A percentile compares a stretch with the other conserved stretches of the same genome.
These are phyloP conservation scores for Ectobius pallidus DNA, from an alignment of 2,888 invertebrate species.

Conservation along the genomic window DNA sequence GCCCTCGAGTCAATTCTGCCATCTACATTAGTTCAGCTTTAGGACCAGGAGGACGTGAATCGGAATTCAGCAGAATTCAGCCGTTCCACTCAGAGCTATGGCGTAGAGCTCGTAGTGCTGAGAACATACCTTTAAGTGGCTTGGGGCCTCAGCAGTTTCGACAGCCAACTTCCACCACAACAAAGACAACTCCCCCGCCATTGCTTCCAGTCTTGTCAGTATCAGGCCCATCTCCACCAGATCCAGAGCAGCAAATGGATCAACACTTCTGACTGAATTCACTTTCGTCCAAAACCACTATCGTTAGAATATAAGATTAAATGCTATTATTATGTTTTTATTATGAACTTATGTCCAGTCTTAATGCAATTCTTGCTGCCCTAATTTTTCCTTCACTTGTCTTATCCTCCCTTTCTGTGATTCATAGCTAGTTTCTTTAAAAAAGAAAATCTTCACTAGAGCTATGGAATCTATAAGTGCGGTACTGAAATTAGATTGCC, in stretches of 20 bases:
- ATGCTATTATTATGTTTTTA: not conserved
- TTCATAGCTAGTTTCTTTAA: too few species aligned
- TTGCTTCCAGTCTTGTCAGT: constrained; percentile 74
- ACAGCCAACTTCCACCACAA: not conserved
- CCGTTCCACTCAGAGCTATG: constrained; percentile 81
- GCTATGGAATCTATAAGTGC: too few species aligned
- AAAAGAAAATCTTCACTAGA: too few species aligned
- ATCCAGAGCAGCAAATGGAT: constrained; percentile 60
- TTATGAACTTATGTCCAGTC: too few species aligned
- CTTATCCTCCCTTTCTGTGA: too few species aligned
- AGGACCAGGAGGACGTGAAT: constrained; percentile 53
- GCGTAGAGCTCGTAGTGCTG: constrained; percentile 78
- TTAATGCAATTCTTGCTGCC: too few species aligned
- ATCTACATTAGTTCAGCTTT: constrained; percentile 77
- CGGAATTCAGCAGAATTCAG: constrained; percentile 77
- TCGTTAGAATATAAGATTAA: not conserved
- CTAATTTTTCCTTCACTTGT: too few species aligned
- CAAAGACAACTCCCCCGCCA: not conserved
- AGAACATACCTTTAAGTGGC: constrained; percentile 62
- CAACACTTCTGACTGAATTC: constrained; percentile 24
- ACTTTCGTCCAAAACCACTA: not conserved
- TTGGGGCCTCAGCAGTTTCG: not conserved
- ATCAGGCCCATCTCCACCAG: constrained; percentile 73
- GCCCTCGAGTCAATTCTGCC: constrained; percentile 84
- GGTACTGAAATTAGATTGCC: too few species aligned